Evolutionary conservation across 1,140 invertebrate species (phyloP), one percentile per base, ranked within the genome.

Genomic region (Hyphantria cunea): DNA sequence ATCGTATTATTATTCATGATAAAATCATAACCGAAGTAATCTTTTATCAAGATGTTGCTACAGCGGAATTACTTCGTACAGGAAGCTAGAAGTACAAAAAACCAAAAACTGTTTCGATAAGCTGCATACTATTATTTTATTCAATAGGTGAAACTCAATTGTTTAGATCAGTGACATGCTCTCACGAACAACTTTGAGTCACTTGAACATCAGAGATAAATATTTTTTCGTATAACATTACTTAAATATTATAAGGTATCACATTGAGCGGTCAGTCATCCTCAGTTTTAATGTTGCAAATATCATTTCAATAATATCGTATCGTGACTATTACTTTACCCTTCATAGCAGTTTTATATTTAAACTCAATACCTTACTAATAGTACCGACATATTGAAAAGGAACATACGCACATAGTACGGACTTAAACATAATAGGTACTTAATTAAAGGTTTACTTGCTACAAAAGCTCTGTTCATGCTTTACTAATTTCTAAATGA

Each of bases 1-100:
- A 37, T 37, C 8, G 34, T 45, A 47, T 13, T 55, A 55, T 55
- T 56, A 55, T 55, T 45, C 25, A 55, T 6, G 0, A 12, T 41
- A 55, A 47, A 55, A 55, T 55, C 53, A 55, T 45, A 47, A 7
- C 33, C 13, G 32, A 33, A 41, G 31, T 45, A 55, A 55, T 55
- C 42, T 33, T 33, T 7, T 55, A 55, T 55, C 39, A 37, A 13
- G 31, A 45, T 44, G 45, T 55, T 45, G 31, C 53, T 31, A 15
- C 42, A 15, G 53, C 32, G 11, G 45, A 37, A 10, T 11, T 34
- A 45, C 42, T 45, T 55, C 0, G 53, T 45, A 12, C 42, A 55
- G 53, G 42, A 55, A 55, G 41, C 33, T 25, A 3, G 17, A 25
- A 25, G 17, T 25, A 25, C 5, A 25, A 1, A 25, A 25, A 25